Percentiles rank a stretch among this genome's conserved stretches.
Evolutionary conservation across 2,888 invertebrate species (phyloP).

Genomic region (Platycheirus albimanus): DNA sequence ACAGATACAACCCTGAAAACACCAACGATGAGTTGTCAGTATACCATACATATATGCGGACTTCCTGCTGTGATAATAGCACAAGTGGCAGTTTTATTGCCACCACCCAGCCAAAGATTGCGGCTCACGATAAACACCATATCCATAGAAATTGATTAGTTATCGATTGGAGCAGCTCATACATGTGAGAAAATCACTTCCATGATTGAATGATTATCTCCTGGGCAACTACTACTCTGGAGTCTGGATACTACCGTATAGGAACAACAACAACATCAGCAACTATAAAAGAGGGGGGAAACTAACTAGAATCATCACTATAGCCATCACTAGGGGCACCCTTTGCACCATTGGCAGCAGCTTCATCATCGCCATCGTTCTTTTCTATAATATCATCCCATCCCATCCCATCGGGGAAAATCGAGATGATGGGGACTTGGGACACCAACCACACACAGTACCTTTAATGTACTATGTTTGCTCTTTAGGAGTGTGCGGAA

Average conservation of each 20-base stretch:
- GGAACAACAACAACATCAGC: not conserved
- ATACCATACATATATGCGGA: conserved; percentile 9
- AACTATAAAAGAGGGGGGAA: not conserved
- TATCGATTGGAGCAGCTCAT: conserved; percentile 71
- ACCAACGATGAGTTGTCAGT: conserved; percentile 2
- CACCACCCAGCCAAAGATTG: conserved; percentile 47
- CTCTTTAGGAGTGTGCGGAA: conserved; percentile 5
- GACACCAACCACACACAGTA: no score
- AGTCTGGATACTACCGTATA: not conserved
- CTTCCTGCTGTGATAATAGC: conserved; percentile 59
- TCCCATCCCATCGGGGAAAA: no score
- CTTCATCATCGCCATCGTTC: conserved; percentile 21
- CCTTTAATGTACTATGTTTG: conserved; percentile 1
- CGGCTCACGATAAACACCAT: conserved; percentile 56
- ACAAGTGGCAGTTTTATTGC: conserved; percentile 64
- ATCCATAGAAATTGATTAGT: conserved; percentile 66
- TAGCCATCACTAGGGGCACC: conserved; percentile 27
- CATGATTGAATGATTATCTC: conserved; percentile 73
- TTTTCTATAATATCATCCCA: conserved; percentile 15
- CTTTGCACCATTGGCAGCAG: conserved; percentile 27
- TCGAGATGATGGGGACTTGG: not conserved
- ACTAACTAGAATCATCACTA: conserved; percentile 26
- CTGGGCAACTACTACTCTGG: conserved; percentile 46
- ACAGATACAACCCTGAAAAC: conserved; percentile 14
- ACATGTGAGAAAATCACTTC: conserved; percentile 71